Evolutionary conservation across 2,888 invertebrate genomes (phyloP).

Genomic region (Omphaloscelis lunosa): DNA sequence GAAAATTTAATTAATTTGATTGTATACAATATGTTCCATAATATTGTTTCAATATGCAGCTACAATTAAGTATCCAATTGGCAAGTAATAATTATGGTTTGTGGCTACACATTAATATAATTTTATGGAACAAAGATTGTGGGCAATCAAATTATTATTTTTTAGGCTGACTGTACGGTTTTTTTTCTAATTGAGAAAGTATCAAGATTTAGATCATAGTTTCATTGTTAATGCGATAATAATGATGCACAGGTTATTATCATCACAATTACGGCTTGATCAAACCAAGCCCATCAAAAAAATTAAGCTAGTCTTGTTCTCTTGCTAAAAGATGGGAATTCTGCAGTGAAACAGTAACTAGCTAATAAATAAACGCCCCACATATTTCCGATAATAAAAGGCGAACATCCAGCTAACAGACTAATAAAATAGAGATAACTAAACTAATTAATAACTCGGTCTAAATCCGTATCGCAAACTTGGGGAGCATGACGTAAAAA

Average conservation of each 20-base stretch:
- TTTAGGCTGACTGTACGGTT: neutral
- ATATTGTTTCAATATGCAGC: too few relatives aligned
- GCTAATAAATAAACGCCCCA: neutral
- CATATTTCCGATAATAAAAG: neutral
- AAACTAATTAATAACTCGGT: constrained; percentile 63
- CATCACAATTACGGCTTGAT: neutral
- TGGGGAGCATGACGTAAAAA: constrained; percentile 51
- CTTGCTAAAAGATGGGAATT: neutral
- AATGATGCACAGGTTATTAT: neutral
- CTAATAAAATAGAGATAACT: constrained; percentile 25
- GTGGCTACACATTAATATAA: too few relatives aligned
- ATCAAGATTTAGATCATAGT: neutral
- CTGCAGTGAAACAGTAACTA: neutral
- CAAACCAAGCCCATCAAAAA: neutral
- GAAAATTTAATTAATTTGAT: neutral
- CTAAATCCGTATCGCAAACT: constrained; percentile 57
- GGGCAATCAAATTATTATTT: too few relatives aligned
- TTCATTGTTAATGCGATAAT: neutral
- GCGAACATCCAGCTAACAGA: neutral
- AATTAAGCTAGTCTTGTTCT: neutral
- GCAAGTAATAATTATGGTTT: too few relatives aligned
- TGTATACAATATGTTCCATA: neutral
- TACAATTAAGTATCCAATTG: too few relatives aligned
- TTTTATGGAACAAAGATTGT: neutral
- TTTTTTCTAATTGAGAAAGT: neutral